Conservation (phyloP, 92 coral and sea anemone species). For the Parazoanthus darwini region DNA sequence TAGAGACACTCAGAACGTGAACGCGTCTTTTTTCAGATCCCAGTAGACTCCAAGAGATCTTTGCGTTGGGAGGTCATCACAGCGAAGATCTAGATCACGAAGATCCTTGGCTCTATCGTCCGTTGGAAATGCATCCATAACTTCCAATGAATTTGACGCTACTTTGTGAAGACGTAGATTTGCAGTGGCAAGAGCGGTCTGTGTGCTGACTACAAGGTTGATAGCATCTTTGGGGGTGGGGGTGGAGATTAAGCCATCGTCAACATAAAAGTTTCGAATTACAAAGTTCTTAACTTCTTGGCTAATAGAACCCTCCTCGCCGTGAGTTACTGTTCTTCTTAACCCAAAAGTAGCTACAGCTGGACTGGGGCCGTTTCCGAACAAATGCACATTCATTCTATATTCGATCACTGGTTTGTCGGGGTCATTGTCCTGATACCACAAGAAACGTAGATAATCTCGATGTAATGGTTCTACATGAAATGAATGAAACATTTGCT, state of each 20-base stretch:
- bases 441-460: slow-evolving; percentile 11
- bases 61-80: slow-evolving; percentile 39
- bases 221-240: slow-evolving; percentile 44
- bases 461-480: not conserved
- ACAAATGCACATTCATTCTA: slow-evolving; percentile 6
- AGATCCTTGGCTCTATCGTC: slow-evolving; percentile 38
- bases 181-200: slow-evolving; percentile 37
- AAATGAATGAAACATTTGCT: slow-evolving; percentile 33
- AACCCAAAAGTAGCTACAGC: slow-evolving; percentile 47
- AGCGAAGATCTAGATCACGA: slow-evolving; percentile 31
- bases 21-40: slow-evolving; percentile 30
- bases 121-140: slow-evolving; percentile 29
- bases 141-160: slow-evolving; percentile 21
- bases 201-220: slow-evolving; percentile 34
- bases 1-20: slow-evolving; percentile 45
- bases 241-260: slow-evolving; percentile 36
- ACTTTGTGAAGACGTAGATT: slow-evolving; percentile 39
- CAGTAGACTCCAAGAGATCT: slow-evolving; percentile 31
- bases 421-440: slow-evolving; percentile 21
- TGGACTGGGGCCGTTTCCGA: slow-evolving; percentile 52
- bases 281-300: slow-evolving; percentile 24
- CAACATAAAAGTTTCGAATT: slow-evolving; percentile 25
- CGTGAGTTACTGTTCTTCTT: slow-evolving; percentile 46
- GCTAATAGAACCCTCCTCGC: slow-evolving; percentile 28
- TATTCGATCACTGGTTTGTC: not conserved